Percentiles rank a stretch among this genome's conserved stretches.
phyloP scores from a whole-genome alignment of 2,797 vertebrate genomes.

The Menidia menidia region DNA sequence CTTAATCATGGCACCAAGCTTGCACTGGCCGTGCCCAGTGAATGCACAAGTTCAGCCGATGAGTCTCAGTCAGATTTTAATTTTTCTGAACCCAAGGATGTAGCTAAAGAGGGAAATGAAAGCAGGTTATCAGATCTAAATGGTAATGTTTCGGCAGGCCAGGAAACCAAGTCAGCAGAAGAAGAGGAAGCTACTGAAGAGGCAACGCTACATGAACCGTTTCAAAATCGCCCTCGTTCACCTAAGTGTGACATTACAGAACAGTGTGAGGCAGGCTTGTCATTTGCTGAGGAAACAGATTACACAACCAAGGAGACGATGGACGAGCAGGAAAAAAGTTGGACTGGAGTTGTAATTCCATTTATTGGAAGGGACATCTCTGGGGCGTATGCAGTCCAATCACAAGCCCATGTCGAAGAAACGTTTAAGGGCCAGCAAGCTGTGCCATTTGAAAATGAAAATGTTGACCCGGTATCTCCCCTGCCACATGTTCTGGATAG shows the following conservation, averaged over 20 bases:
- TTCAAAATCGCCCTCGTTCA: slow-evolving; percentile 9
- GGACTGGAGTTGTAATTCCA: slow-evolving; percentile 26
- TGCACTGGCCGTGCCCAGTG: slow-evolving; percentile 3
- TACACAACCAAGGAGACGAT: slow-evolving; percentile 1
- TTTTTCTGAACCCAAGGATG: slow-evolving; percentile 12
- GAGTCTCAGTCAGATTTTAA: background rate
- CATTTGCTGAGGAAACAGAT: slow-evolving; percentile 9
- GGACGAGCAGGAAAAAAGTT: slow-evolving; percentile 16
- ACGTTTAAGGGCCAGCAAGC: slow-evolving; percentile 15
- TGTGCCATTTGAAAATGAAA: slow-evolving; percentile 30
- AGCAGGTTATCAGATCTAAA: background rate
- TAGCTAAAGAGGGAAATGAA: slow-evolving; percentile 22
- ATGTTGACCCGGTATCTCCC: background rate
- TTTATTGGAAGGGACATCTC: slow-evolving; percentile 41
- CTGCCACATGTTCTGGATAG: background rate
- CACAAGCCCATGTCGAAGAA: slow-evolving; percentile 21
- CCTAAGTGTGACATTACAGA: slow-evolving; percentile 14
- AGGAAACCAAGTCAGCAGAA: slow-evolving; percentile 21
- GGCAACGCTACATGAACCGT: slow-evolving; percentile 16
- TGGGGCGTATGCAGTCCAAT: background rate
- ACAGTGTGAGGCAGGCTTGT: slow-evolving; percentile 9
- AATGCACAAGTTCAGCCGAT: slow-evolving; percentile 8
- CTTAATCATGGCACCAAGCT: background rate
- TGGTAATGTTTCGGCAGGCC: slow-evolving; percentile 11
- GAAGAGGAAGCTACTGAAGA: slow-evolving; percentile 11